Evolutionary conservation across 2,888 invertebrate genomes (phyloP).

Genomic region (Eupithecia abbreviata): DNA sequence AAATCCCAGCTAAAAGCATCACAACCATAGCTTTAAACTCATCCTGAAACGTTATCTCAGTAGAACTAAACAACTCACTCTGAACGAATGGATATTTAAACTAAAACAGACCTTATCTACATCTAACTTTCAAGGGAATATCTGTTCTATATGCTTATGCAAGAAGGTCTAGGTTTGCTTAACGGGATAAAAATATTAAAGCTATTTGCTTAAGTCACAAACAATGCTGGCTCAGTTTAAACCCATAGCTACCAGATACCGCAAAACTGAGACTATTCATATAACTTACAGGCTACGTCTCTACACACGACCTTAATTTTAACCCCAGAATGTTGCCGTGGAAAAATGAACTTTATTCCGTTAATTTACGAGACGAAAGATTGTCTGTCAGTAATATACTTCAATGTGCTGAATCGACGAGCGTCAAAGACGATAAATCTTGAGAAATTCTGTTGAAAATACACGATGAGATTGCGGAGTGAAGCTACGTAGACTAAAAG

Average conservation of each 20-base stretch:
- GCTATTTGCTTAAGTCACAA: slow-evolving; percentile 43
- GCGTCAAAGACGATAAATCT: slow-evolving; percentile 76
- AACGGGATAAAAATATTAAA: slow-evolving; percentile 26
- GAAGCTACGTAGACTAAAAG: slow-evolving; percentile 41
- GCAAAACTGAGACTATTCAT: slow-evolving; percentile 73
- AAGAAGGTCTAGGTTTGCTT: slow-evolving; percentile 47
- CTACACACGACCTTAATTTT: slow-evolving; percentile 41
- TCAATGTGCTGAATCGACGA: slow-evolving; percentile 78
- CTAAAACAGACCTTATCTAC: slow-evolving; percentile 45
- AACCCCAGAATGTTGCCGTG: slow-evolving; percentile 46
- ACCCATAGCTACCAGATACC: slow-evolving; percentile 65
- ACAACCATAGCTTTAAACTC: slow-evolving; percentile 62
- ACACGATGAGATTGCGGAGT: slow-evolving; percentile 51
- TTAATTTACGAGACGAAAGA: slow-evolving; percentile 75
- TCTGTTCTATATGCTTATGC: slow-evolving; percentile 40
- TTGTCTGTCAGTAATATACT: slow-evolving; percentile 74
- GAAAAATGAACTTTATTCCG: slow-evolving; percentile 68
- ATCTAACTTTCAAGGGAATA: slow-evolving; percentile 36
- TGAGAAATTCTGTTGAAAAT: slow-evolving; percentile 70
- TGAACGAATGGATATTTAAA: slow-evolving; percentile 51
- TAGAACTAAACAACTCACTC: slow-evolving; percentile 78
- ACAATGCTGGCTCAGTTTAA: slow-evolving; percentile 66
- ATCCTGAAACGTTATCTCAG: slow-evolving; percentile 74
- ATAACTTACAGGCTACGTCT: slow-evolving; percentile 55
- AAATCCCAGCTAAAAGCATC: slow-evolving; percentile 58